Evolutionary conservation across 1,140 invertebrate genomes (phyloP).

Genomic region (Drosophila neocordata): DNA sequence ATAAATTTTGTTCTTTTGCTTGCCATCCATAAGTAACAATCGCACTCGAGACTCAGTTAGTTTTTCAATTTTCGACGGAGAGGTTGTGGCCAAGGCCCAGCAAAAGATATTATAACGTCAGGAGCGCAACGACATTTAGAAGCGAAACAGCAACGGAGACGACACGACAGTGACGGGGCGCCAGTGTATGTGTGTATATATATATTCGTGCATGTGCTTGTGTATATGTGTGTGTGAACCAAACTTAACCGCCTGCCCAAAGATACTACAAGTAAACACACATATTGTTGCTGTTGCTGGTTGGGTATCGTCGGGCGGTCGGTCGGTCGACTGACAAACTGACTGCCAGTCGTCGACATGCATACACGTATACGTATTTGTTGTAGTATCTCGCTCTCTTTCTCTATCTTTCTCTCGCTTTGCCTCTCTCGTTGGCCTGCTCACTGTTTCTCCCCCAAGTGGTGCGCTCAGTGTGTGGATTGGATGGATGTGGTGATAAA

Average conservation of each 20-base stretch:
- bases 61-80: constrained; percentile 72
- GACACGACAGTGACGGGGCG: constrained; percentile 20
- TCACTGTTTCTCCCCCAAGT: constrained; percentile 22
- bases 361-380: constrained; percentile 45
- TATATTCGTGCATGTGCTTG: constrained; percentile 25
- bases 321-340: constrained; percentile 23
- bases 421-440: constrained; percentile 35
- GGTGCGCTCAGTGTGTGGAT: constrained; percentile 6
- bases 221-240: constrained; percentile 38
- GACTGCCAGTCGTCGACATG: constrained; percentile 45
- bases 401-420: constrained; percentile 23
- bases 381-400: constrained; percentile 21
- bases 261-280: constrained; percentile 66
- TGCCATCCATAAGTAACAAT: background rate
- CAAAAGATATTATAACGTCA: constrained; percentile 23
- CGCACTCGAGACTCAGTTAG: constrained; percentile 43
- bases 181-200: constrained; percentile 29
- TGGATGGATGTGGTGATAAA: constrained; percentile 65
- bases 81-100: constrained; percentile 54
- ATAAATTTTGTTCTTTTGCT: background rate
- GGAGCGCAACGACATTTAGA: constrained; percentile 32
- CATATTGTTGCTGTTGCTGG: constrained; percentile 40
- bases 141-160: constrained; percentile 52
- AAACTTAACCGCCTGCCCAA: constrained; percentile 52
- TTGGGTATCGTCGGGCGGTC: constrained; percentile 35